phyloP scores from a whole-genome alignment of 2,113 vertebrate species.

The Pseudolaguvia tuberculata region DNA sequence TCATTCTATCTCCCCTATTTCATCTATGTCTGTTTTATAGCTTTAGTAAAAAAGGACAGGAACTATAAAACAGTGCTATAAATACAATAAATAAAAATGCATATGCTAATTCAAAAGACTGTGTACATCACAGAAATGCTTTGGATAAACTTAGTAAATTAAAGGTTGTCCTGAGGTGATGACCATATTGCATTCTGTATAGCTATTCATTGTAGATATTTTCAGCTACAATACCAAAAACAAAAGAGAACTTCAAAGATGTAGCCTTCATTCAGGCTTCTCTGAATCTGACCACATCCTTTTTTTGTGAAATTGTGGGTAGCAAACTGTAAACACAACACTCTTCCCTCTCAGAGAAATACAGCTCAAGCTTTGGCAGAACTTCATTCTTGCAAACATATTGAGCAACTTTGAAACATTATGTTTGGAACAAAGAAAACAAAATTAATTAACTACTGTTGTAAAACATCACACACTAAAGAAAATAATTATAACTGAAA shows the following conservation, averaged over 20 bases:
- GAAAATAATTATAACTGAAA: too few relatives aligned
- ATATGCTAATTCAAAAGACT: not conserved
- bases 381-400: constrained; percentile 9
- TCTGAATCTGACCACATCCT: constrained; percentile 24
- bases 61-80: not conserved
- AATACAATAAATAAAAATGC: constrained; percentile 10
- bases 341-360: not conserved
- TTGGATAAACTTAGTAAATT: not conserved
- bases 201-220: not conserved
- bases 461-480: not conserved
- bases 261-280: not conserved
- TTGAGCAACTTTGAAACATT: not conserved
- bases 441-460: not conserved
- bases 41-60: constrained; percentile 3
- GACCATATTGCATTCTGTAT: not conserved
- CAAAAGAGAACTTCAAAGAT: not conserved
- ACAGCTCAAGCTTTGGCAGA: constrained; percentile 6
- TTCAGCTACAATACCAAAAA: not conserved
- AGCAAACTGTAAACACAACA: constrained; percentile 16
- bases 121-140: not conserved
- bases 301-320: constrained; percentile 1
- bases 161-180: not conserved
- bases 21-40: too few relatives aligned
- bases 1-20: too few relatives aligned
- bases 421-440: not conserved